Evolutionary conservation across 2,113 vertebrate species (phyloP).

Genomic region (Laterallus jamaicensis): DNA sequence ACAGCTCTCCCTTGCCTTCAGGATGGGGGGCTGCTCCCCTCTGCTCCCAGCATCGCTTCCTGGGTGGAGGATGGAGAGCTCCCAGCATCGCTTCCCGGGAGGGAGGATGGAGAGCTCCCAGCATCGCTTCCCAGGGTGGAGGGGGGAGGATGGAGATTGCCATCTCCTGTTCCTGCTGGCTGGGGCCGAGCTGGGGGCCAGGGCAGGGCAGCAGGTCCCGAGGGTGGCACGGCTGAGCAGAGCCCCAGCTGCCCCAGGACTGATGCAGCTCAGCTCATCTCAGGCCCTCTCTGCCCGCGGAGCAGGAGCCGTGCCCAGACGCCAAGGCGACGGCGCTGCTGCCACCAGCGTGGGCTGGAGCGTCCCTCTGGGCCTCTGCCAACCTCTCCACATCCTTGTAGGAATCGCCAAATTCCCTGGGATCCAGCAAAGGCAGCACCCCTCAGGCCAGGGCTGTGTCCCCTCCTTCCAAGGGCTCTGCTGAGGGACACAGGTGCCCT

Average conservation of each 20-base stretch:
- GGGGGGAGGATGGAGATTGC: background rate
- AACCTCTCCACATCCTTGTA: background rate
- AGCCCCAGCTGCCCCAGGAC: background rate
- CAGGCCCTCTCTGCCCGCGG: background rate
- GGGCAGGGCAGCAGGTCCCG: background rate
- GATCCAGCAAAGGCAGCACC: background rate
- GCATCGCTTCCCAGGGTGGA: background rate
- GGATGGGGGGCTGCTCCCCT: background rate
- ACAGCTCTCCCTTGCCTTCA: background rate
- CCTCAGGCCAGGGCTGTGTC: background rate
- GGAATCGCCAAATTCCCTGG: background rate
- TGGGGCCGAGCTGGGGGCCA: background rate
- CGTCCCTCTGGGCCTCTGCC: background rate
- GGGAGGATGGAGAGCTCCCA: background rate
- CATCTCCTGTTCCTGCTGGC: background rate
- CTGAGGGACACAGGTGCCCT: accelerated
- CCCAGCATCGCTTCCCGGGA: no score
- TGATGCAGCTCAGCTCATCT: background rate
- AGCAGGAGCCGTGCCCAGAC: background rate
- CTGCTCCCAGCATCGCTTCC: background rate
- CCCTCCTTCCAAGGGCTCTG: background rate
- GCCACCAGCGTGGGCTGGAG: background rate
- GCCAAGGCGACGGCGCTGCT: background rate
- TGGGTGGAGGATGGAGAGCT: no score
- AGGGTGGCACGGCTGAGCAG: background rate